phyloP scores from a whole-genome alignment of 2,113 vertebrate species.

The Phaetusa simplex region DNA sequence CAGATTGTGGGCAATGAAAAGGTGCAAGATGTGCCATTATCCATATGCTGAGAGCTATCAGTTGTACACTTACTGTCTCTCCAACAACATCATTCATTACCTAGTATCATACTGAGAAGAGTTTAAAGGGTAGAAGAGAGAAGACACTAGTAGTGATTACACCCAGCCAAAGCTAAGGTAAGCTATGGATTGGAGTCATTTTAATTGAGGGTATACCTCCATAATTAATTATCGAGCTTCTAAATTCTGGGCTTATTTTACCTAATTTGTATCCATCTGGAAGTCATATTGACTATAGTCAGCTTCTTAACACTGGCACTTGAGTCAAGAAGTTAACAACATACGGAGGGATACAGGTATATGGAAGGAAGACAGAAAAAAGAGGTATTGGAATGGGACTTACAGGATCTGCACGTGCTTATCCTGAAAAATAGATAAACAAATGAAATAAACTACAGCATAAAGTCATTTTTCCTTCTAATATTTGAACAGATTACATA shows the following conservation, averaged over 20 bases:
- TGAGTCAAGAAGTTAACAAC: neutral
- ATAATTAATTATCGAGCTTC: neutral
- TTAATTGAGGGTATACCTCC: neutral
- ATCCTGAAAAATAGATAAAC: neutral
- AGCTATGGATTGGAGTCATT: neutral
- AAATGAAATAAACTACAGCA: neutral
- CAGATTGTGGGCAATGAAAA: constrained; percentile 12
- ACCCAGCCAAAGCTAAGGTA: neutral
- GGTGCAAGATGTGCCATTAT: constrained; percentile 21
- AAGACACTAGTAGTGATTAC: neutral
- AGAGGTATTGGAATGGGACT: neutral
- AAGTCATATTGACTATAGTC: neutral
- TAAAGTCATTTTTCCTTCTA: neutral
- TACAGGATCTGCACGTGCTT: neutral
- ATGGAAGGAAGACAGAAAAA: neutral
- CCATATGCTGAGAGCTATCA: constrained; percentile 38
- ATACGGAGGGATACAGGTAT: neutral
- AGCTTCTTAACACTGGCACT: neutral
- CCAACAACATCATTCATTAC: neutral
- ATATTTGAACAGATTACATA: neutral
- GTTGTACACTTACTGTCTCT: neutral
- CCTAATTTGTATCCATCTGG: neutral
- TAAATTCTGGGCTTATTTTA: neutral
- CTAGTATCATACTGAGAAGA: neutral
- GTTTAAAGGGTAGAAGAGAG: neutral